These are phyloP conservation scores for Drosophila repletoides DNA, from an alignment of 1,140 invertebrate species.

Conservation along the genomic window DNA sequence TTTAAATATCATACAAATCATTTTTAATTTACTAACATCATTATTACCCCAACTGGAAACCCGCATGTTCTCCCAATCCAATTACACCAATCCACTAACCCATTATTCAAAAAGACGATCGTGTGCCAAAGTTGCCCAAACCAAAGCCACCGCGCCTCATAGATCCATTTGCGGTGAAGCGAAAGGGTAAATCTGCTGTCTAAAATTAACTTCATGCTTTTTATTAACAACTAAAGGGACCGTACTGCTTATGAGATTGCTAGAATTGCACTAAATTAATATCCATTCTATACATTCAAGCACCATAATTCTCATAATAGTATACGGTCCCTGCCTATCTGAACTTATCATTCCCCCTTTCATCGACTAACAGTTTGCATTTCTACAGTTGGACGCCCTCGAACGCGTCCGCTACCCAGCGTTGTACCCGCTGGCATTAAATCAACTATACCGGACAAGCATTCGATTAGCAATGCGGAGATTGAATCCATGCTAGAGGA, in stretches of 20 bases:
- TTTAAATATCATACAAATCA: neutral
- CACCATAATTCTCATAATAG: conserved; percentile 36
- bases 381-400: conserved; percentile 81
- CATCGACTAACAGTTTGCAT: conserved; percentile 57
- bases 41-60: conserved; percentile 1
- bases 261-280: neutral
- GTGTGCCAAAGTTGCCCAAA: conserved; percentile 46
- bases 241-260: conserved; percentile 16
- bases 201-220: neutral
- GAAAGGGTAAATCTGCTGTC: conserved; percentile 68
- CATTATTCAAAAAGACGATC: conserved; percentile 25
- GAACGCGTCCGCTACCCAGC: conserved; percentile 71
- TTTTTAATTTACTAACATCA: conserved; percentile 7
- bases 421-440: conserved; percentile 37
- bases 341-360: conserved; percentile 36
- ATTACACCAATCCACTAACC: conserved; percentile 24
- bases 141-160: conserved; percentile 62
- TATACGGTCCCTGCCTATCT: conserved; percentile 45
- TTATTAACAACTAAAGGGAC: conserved; percentile 1
- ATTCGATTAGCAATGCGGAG: conserved; percentile 60
- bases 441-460: conserved; percentile 8
- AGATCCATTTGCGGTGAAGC: conserved; percentile 77
- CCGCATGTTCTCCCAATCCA: conserved; percentile 16
- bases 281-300: neutral
- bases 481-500: conserved; percentile 75